Percentiles rank a stretch among this genome's conserved stretches.
phyloP scores from a whole-genome alignment of 2,113 vertebrate genomes.

The Tautogolabrus adspersus region DNA sequence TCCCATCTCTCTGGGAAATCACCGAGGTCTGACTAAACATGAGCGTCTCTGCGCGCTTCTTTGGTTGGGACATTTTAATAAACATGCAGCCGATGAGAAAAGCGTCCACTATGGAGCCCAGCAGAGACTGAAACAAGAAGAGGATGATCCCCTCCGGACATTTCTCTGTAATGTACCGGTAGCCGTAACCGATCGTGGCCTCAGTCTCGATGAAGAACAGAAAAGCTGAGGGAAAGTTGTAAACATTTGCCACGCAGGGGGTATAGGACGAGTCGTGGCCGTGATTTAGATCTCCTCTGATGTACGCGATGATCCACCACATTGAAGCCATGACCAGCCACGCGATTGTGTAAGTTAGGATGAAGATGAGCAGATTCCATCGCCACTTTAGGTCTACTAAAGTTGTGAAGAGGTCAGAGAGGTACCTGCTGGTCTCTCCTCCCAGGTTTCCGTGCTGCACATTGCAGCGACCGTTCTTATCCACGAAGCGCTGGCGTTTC shows the following conservation, averaged over 20 bases:
- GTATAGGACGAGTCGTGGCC: slow-evolving; percentile 84
- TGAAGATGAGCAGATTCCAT: slow-evolving; percentile 92
- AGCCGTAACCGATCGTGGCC: slow-evolving; percentile 91
- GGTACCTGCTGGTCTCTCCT: slow-evolving; percentile 89
- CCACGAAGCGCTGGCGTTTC: slow-evolving; percentile 91
- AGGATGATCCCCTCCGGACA: slow-evolving; percentile 91
- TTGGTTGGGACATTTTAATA: slow-evolving; percentile 94
- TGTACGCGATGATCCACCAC: slow-evolving; percentile 93
- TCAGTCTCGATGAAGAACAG: slow-evolving; percentile 94
- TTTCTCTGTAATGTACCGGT: slow-evolving; percentile 91
- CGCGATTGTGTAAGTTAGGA: slow-evolving; percentile 90
- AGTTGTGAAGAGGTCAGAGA: slow-evolving; percentile 92
- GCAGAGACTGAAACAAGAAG: slow-evolving; percentile 90
- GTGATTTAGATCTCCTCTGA: slow-evolving; percentile 87
- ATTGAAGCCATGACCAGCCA: slow-evolving; percentile 93
- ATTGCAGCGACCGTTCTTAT: slow-evolving; percentile 92
- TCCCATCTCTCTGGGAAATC: slow-evolving; percentile 89
- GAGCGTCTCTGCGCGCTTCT: slow-evolving; percentile 92
- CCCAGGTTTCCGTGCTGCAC: slow-evolving; percentile 92
- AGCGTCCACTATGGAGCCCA: slow-evolving; percentile 91
- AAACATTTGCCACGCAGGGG: slow-evolving; percentile 91
- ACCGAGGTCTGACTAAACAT: slow-evolving; percentile 91
- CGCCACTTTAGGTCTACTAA: slow-evolving; percentile 92
- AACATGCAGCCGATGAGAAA: slow-evolving; percentile 95
- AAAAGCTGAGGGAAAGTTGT: slow-evolving; percentile 92